Base-by-base conservation (phyloP, 2,888 invertebrate genomes). In the Drosophila setosimentum region DNA sequence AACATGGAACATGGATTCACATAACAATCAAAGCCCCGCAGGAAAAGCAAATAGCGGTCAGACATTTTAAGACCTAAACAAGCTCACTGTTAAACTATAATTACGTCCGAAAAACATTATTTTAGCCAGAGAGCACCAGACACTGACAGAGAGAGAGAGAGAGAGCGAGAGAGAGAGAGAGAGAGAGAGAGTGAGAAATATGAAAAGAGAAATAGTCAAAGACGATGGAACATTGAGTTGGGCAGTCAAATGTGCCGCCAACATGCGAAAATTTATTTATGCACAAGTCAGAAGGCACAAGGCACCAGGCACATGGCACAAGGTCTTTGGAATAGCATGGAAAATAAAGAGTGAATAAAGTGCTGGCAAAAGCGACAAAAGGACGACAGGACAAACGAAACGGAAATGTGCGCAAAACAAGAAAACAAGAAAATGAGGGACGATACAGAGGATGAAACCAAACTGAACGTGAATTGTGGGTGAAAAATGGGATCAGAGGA, bases 221-320 rank as follows among this genome's bases (percentile, higher is more conserved):
- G 55, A 11, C 51, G 48, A 54, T 40, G 57, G 35, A 51, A 71
- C 61, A 61, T 55, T 57, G 62, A 76, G 78, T 68, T 72, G 48
- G 72, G 51, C 70, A 75, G 75, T 63, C 78, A 82, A 82, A 82
- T 82, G 82, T 82, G 80, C 80, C 68, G 68, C 75, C 75, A 78
- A 80, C 82, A 82, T 82, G 82, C 82, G 82, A 82, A 78, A 82
- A 75, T 80, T 82, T 80, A 80, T 82, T 80, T 78, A 82, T 82
- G 74, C 76, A 74, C 68, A 54, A 64, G 53, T 27, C 53, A 37
- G 66, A 74, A 71, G 61, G 54, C 35, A 32, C 70, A 74, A 71
- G 68, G 42, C 48, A 33, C 73, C 73, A 72, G 68, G 64, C 35
- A 32, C 70, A 74, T 69, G 68, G 42, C 48, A 33, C 73, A 75